Percentiles rank a stretch among this genome's conserved stretches.
These are phyloP conservation scores for Misgurnus anguillicaudatus DNA, from an alignment of 2,113 vertebrate species.

Conservation along the genomic window DNA sequence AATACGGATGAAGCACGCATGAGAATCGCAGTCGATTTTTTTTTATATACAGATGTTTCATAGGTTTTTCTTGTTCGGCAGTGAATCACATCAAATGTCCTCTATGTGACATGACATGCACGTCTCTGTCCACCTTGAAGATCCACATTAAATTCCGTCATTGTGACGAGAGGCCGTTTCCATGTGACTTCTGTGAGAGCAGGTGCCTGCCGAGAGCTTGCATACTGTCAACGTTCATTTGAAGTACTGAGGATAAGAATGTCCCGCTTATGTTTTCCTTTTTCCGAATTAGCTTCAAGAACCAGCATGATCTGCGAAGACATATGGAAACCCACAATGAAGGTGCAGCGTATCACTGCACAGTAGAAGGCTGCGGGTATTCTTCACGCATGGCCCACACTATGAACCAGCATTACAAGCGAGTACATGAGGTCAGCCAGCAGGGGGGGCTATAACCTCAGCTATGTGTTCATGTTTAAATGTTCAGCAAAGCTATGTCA, in stretches of 20 bases:
- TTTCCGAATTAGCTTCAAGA: conserved; percentile 73
- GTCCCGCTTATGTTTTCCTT: not conserved
- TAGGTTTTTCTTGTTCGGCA: conserved; percentile 32
- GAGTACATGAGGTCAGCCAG: conserved; percentile 66
- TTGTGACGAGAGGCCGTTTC: conserved; percentile 73
- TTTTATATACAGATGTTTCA: too few species aligned
- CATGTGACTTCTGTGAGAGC: conserved; percentile 75
- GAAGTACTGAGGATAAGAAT: not conserved
- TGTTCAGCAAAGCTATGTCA: too few species aligned
- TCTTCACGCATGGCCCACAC: conserved; percentile 66
- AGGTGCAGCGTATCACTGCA: conserved; percentile 77
- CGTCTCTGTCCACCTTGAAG: conserved; percentile 73
- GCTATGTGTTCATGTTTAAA: not conserved
- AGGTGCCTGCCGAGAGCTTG: conserved; percentile 50
- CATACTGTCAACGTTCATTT: not conserved
- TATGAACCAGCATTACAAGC: conserved; percentile 72
- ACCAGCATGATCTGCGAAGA: conserved; percentile 74
- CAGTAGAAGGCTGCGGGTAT: conserved; percentile 74
- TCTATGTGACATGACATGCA: conserved; percentile 71
- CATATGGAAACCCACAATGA: conserved; percentile 76
- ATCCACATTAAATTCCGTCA: conserved; percentile 75
- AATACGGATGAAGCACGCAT: too few species aligned
- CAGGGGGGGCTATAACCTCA: not conserved
- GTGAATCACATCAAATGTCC: conserved; percentile 70
- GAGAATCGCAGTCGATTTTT: too few species aligned